phyloP scores from a whole-genome alignment of 2,113 vertebrate genomes.

The Pampusana beccarii region DNA sequence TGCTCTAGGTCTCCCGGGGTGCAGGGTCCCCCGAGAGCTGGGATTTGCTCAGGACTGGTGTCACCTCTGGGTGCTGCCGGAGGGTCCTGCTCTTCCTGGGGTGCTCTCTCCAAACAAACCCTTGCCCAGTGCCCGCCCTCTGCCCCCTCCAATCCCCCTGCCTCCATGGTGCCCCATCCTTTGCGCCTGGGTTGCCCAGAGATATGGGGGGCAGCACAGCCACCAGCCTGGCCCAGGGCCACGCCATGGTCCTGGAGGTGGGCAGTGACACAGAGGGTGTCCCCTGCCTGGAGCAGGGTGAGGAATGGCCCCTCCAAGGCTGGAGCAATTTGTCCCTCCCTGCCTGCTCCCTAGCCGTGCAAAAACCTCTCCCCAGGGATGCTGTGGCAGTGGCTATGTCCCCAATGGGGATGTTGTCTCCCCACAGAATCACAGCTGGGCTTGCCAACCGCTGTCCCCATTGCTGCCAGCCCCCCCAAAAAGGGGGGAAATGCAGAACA shows the following conservation, averaged over 20 bases:
- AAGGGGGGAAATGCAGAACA: background rate
- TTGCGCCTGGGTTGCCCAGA: background rate
- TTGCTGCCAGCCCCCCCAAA: background rate
- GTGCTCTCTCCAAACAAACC: too few species aligned
- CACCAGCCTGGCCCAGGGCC: background rate
- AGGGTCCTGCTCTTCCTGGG: background rate
- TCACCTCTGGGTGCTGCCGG: background rate
- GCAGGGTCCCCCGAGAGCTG: background rate
- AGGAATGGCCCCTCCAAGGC: background rate
- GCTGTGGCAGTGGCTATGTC: background rate
- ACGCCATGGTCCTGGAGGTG: background rate
- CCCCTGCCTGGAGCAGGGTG: background rate
- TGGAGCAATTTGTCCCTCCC: background rate
- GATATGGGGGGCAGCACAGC: accelerated
- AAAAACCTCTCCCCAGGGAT: background rate
- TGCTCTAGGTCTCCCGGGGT: background rate
- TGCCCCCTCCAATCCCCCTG: too few species aligned
- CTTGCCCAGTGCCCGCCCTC: too few species aligned
- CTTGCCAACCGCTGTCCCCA: background rate
- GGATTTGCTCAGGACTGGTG: background rate
- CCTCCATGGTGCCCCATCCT: background rate
- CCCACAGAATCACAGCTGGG: background rate
- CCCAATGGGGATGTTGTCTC: background rate
- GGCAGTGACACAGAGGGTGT: background rate
- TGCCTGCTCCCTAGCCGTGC: background rate